Evolutionary conservation across 2,113 vertebrate genomes (phyloP).

Genomic region (Fregetta grallaria): DNA sequence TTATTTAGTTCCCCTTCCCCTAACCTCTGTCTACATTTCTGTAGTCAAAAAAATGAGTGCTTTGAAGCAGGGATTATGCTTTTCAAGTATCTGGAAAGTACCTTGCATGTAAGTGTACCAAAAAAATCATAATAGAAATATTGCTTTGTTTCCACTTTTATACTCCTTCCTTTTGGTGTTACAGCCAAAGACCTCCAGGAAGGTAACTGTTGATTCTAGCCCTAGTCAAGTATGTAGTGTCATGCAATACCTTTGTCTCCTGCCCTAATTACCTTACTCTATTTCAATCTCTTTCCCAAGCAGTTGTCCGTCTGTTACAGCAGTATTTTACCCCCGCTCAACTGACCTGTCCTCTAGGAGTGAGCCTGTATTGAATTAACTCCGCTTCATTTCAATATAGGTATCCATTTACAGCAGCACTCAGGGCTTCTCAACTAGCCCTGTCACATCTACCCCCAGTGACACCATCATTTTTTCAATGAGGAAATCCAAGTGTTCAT

Average conservation of each 20-base stretch:
- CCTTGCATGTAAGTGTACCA: neutral
- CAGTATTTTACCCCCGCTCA: neutral
- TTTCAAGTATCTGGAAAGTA: slow-evolving; percentile 38
- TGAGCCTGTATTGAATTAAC: neutral
- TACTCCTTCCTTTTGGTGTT: neutral
- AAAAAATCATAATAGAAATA: neutral
- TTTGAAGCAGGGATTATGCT: slow-evolving; percentile 16
- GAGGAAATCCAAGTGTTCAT: neutral
- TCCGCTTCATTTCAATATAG: neutral
- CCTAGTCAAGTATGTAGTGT: neutral
- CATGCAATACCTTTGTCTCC: neutral
- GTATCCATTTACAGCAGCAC: neutral
- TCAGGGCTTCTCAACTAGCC: neutral
- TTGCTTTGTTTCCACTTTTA: neutral
- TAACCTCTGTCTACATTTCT: neutral
- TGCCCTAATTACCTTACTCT: slow-evolving; percentile 21
- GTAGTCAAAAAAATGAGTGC: neutral
- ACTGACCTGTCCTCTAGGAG: neutral
- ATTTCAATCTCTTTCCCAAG: slow-evolving; percentile 5
- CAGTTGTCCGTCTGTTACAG: neutral
- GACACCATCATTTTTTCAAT: neutral
- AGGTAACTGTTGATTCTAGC: neutral
- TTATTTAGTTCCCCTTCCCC: neutral
- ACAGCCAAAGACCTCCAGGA: slow-evolving; percentile 20
- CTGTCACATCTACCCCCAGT: neutral